Percentiles rank a stretch among this genome's conserved stretches.
phyloP scores from a whole-genome alignment of 1,140 invertebrate genomes.

The Papilio polytes region DNA sequence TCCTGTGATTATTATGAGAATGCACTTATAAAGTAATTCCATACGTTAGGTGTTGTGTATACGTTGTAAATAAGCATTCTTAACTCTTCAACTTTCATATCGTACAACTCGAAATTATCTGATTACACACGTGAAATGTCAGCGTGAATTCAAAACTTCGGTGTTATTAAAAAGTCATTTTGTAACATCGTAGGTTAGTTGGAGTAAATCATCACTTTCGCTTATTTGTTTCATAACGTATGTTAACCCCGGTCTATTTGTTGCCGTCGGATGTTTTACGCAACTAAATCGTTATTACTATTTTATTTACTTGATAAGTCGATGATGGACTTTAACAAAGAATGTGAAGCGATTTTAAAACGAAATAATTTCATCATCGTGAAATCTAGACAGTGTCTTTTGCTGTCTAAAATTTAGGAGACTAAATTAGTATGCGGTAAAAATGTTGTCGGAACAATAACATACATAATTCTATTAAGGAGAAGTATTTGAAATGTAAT shows the following conservation, averaged over 20 bases:
- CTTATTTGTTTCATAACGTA: slow-evolving; percentile 55
- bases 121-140: slow-evolving; percentile 1
- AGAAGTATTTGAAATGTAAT: too few species aligned
- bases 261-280: slow-evolving; percentile 52
- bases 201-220: slow-evolving; percentile 52
- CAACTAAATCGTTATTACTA: slow-evolving; percentile 37
- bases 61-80: not conserved
- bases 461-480: too few species aligned
- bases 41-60: too few species aligned
- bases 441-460: too few species aligned
- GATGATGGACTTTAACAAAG: slow-evolving; percentile 16
- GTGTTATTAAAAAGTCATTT: slow-evolving; percentile 58
- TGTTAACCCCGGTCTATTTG: slow-evolving; percentile 48
- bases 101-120: not conserved
- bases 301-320: slow-evolving; percentile 20
- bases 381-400: too few species aligned
- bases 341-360: not conserved
- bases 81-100: not conserved
- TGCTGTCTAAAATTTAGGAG: too few species aligned
- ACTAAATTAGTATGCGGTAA: too few species aligned
- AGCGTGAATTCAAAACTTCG: not conserved
- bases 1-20: too few species aligned
- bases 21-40: too few species aligned
- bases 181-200: slow-evolving; percentile 45
- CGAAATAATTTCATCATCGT: too few species aligned